Evolutionary conservation across 2,113 vertebrate species (phyloP).

Genomic region (Erythrolamprus reginae): DNA sequence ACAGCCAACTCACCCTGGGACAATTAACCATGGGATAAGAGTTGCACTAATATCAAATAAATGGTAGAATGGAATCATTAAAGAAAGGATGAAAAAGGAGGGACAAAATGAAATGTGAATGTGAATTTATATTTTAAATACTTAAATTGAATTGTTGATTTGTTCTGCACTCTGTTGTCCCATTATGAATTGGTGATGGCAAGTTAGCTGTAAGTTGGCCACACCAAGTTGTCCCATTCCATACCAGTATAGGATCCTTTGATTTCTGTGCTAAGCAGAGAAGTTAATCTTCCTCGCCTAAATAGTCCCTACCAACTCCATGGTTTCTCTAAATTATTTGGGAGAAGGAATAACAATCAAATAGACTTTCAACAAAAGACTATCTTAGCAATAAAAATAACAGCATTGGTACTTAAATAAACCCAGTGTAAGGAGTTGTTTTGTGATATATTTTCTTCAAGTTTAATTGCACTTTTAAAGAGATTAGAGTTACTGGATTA

Average conservation of each 20-base stretch:
- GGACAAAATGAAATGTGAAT: neutral
- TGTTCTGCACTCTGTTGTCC: neutral
- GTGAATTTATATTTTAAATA: neutral
- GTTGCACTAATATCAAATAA: neutral
- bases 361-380: neutral
- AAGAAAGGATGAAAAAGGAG: neutral
- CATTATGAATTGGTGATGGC: neutral
- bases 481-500: neutral
- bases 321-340: neutral
- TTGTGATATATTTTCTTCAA: neutral
- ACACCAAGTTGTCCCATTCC: neutral
- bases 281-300: neutral
- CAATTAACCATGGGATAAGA: neutral
- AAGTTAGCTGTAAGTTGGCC: neutral
- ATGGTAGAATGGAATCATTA: neutral
- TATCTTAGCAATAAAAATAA: neutral
- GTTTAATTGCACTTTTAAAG: neutral
- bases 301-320: neutral
- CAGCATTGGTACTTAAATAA: neutral
- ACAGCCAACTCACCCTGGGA: neutral
- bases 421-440: neutral
- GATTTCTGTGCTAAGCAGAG: neutral
- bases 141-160: neutral
- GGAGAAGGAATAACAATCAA: neutral
- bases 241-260: neutral